Percentiles rank a stretch among this genome's conserved stretches.
These are phyloP conservation scores for Pandemis corylana DNA, from an alignment of 2,888 invertebrate genomes.

Conservation along the genomic window DNA sequence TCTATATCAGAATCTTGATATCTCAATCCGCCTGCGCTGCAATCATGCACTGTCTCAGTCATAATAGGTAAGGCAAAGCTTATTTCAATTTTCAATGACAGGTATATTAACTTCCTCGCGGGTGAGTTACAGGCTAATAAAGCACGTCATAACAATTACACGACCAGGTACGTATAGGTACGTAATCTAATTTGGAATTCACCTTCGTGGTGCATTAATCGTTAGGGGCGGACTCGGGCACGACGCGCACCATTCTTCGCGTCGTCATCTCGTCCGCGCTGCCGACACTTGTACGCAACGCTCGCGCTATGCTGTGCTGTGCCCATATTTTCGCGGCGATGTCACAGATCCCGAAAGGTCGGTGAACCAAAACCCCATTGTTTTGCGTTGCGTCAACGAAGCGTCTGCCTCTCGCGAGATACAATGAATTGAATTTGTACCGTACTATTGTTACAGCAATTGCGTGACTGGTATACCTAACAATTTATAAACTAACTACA, in stretches of 20 bases:
- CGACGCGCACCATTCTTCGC: conserved; percentile 73
- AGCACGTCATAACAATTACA: conserved; percentile 70
- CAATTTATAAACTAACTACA: conserved; percentile 43
- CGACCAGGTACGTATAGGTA: conserved; percentile 53
- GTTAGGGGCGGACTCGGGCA: conserved; percentile 74
- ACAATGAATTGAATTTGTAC: conserved; percentile 77
- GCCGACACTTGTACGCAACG: conserved; percentile 56
- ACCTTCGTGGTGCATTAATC: conserved; percentile 71
- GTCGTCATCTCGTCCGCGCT: conserved; percentile 65
- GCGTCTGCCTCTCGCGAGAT: conserved; percentile 75
- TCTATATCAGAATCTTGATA: conserved; percentile 36
- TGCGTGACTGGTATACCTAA: conserved; percentile 70
- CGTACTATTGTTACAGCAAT: conserved; percentile 72
- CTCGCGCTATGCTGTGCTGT: conserved; percentile 63
- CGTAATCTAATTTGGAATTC: conserved; percentile 75
- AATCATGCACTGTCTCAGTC: conserved; percentile 36
- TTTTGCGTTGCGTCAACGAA: conserved; percentile 80
- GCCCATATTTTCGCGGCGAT: conserved; percentile 80
- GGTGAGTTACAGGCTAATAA: conserved; percentile 55
- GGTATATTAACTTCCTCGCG: conserved; percentile 35
- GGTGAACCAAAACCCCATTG: conserved; percentile 80
- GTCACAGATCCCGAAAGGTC: conserved; percentile 82
- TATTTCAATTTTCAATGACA: conserved; percentile 40
- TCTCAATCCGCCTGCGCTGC: conserved; percentile 30
- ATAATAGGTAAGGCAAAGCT: conserved; percentile 36